phyloP scores from a whole-genome alignment of 23 tunicate genomes.

The Styela clava region DNA sequence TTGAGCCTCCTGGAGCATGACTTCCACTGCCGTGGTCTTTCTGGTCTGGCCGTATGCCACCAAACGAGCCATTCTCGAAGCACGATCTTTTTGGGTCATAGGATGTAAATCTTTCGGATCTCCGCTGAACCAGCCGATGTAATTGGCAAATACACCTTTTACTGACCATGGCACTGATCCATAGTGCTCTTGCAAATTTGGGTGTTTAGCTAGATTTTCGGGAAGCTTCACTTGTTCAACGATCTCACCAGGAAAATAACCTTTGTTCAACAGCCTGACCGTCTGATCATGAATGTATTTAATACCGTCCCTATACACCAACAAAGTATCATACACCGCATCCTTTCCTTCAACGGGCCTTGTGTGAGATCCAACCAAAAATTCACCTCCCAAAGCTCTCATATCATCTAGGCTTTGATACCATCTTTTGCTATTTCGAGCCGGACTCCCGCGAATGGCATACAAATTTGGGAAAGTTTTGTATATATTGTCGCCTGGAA shows the following conservation, averaged over 20 bases:
- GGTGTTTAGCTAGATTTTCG: slow-evolving; percentile 11
- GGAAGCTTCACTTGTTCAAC: slow-evolving; percentile 41
- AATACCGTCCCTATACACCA: slow-evolving; percentile 53
- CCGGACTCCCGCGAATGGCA: slow-evolving; percentile 79
- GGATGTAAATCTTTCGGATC: slow-evolving; percentile 36
- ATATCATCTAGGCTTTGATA: slow-evolving; percentile 13
- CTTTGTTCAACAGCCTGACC: slow-evolving; percentile 28
- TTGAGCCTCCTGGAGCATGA: background rate
- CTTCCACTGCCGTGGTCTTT: background rate
- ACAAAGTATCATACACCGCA: slow-evolving; percentile 3
- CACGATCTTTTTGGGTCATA: slow-evolving; percentile 1
- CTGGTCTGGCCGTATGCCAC: background rate
- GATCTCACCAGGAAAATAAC: slow-evolving; percentile 22
- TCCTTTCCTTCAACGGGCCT: slow-evolving; percentile 34
- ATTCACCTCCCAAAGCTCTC: slow-evolving; percentile 29
- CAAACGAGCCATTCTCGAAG: background rate
- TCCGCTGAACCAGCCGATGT: slow-evolving; percentile 51
- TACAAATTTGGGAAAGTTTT: slow-evolving; percentile 84
- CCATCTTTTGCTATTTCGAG: slow-evolving; percentile 39
- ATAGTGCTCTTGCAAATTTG: slow-evolving; percentile 34
- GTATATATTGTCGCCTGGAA: slow-evolving; percentile 88
- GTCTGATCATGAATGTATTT: slow-evolving; percentile 56
- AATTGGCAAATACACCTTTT: slow-evolving; percentile 25
- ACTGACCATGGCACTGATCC: slow-evolving; percentile 58
- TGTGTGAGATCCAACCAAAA: slow-evolving; percentile 37